phyloP scores from a whole-genome alignment of 2,888 invertebrate species.

The Lapara coniferarum region DNA sequence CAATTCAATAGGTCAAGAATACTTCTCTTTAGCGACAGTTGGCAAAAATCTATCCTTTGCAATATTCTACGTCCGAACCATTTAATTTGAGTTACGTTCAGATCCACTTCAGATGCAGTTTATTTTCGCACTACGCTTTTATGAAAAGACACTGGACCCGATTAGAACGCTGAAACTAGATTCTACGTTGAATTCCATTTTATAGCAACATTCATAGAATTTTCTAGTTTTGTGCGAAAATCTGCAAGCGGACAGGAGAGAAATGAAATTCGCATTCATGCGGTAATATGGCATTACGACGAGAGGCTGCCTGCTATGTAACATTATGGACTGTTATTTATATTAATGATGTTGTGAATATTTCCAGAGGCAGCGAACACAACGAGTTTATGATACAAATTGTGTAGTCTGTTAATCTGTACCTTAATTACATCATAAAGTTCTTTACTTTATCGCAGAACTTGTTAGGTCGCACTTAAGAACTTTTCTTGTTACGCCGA shows the following conservation, averaged over 20 bases:
- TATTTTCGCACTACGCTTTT: neutral
- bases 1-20: too few relatives aligned
- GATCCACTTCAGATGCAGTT: neutral
- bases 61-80: neutral
- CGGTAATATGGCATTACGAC: too few relatives aligned
- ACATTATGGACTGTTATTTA: too few relatives aligned
- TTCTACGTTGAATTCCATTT: neutral
- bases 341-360: too few relatives aligned
- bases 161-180: neutral
- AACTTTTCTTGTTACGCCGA: neutral
- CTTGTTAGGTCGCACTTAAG: neutral
- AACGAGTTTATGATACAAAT: too few relatives aligned
- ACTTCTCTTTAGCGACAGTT: neutral
- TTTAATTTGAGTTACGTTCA: neutral
- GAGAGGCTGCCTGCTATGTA: too few relatives aligned
- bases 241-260: neutral
- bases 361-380: too few relatives aligned
- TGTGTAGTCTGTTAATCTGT: neutral
- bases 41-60: neutral
- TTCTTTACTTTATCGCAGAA: neutral
- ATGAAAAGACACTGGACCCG: neutral
- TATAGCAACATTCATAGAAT: neutral
- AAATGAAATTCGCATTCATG: too few relatives aligned
- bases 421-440: neutral
- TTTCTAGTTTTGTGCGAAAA: neutral